Conservation (phyloP, 2,113 vertebrate species). For the Marmota monax region DNA sequence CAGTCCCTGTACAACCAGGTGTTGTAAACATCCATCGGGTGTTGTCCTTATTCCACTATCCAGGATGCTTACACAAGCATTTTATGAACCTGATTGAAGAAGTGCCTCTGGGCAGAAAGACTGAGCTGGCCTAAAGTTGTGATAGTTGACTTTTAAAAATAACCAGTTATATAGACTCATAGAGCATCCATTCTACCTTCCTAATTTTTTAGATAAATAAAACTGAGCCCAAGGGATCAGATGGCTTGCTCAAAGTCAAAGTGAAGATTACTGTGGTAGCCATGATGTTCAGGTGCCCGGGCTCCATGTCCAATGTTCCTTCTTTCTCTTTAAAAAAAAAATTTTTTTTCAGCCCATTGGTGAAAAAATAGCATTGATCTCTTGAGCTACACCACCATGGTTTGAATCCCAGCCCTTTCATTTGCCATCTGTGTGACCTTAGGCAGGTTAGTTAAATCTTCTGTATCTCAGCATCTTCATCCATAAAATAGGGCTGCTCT, state of each 20-base stretch:
- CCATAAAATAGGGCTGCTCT: not conserved
- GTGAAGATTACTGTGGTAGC: not conserved
- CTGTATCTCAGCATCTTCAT: not conserved
- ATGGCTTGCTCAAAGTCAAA: not conserved
- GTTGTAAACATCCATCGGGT: rapidly evolving
- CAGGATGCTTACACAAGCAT: not conserved
- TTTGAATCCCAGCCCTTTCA: not conserved
- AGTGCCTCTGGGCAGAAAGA: not conserved
- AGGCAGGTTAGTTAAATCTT: not conserved
- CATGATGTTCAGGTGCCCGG: not conserved
- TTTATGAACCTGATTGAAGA: not conserved
- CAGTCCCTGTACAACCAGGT: not conserved
- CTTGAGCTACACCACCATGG: not conserved
- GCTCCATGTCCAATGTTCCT: not conserved
- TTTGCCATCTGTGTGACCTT: not conserved
- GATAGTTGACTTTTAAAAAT: not conserved
- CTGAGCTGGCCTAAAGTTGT: not conserved
- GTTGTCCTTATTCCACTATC: not conserved
- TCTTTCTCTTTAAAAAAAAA: not conserved
- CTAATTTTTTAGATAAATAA: not conserved
- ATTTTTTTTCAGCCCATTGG: not conserved
- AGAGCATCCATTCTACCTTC: not conserved
- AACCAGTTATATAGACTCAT: not conserved
- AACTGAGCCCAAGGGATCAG: not conserved
- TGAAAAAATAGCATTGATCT: not conserved